A percentile compares a stretch with the other conserved stretches of the same genome.
Conservation (phyloP, 2,797 vertebrate genomes). For the Manis pentadactyla region DNA sequence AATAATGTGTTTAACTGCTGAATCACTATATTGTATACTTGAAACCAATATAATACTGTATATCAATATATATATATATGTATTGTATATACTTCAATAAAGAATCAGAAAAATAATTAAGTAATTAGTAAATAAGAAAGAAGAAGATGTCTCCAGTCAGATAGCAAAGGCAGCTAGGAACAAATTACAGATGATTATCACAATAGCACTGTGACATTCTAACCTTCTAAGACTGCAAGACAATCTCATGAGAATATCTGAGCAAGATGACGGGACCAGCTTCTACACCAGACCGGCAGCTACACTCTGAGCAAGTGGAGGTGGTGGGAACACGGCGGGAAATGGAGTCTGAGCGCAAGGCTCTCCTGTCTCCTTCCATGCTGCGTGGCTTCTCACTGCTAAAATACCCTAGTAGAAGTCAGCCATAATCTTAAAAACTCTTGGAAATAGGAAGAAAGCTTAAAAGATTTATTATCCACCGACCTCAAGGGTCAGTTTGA, state of each 20-base stretch:
- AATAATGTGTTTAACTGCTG: no score
- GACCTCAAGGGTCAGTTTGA: slow-evolving; percentile 2
- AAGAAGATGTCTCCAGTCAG: neutral
- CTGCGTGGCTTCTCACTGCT: neutral
- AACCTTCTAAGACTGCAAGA: neutral
- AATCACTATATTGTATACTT: no score
- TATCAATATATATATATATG: no score
- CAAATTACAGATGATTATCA: neutral
- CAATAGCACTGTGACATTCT: neutral
- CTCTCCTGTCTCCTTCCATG: neutral
- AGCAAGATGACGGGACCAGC: neutral
- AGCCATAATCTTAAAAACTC: neutral
- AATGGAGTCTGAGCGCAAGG: neutral
- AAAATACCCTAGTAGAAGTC: neutral
- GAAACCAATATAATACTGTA: no score
- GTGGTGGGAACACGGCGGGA: neutral
- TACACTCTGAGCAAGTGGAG: neutral
- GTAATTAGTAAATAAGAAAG: no score
- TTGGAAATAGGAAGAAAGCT: slow-evolving; percentile 1
- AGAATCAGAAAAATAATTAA: no score
- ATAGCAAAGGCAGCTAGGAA: neutral
- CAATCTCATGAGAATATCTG: neutral
- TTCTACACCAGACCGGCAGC: neutral
- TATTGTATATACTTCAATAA: no score
- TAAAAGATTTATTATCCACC: slow-evolving; percentile 46